Percentiles rank a stretch among this genome's conserved stretches.
phyloP scores from a whole-genome alignment of 2,113 vertebrate genomes.

The Bujurquina vittata region DNA sequence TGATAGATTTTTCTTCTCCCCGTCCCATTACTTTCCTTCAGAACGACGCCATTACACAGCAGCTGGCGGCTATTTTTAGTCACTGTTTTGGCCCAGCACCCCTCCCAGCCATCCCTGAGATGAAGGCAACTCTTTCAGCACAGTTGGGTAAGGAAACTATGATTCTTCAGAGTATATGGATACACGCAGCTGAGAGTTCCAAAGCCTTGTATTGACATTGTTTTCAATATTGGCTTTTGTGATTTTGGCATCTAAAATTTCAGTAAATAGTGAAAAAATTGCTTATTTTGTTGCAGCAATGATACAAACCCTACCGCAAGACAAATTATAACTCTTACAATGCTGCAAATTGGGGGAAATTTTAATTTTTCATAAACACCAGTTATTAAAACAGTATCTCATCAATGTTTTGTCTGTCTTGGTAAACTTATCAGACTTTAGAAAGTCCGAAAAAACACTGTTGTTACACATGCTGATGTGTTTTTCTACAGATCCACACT shows the following conservation, averaged over 20 bases:
- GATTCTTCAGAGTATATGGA: neutral
- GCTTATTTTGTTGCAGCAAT: neutral
- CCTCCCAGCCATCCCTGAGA: slow-evolving; percentile 87
- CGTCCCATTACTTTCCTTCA: slow-evolving; percentile 61
- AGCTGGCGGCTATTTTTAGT: slow-evolving; percentile 89
- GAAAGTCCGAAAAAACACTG: no score
- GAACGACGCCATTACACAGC: slow-evolving; percentile 91
- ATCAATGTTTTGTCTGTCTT: neutral
- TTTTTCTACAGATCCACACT: slow-evolving; percentile 88
- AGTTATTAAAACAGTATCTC: neutral
- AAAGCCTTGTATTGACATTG: neutral
- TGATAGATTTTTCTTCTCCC: neutral
- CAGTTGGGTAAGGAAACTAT: slow-evolving; percentile 85
- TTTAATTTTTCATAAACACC: neutral
- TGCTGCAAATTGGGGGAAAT: neutral
- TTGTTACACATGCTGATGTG: neutral
- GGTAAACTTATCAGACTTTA: neutral
- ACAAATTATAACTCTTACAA: neutral
- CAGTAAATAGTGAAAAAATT: neutral
- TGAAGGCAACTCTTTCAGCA: slow-evolving; percentile 87
- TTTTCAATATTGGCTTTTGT: neutral
- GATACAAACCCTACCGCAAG: neutral
- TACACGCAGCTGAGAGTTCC: neutral
- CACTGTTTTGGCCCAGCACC: slow-evolving; percentile 93
- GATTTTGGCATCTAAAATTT: neutral